Evolutionary conservation across 2,888 invertebrate genomes (phyloP).

Genomic region (Tetragonisca angustula): DNA sequence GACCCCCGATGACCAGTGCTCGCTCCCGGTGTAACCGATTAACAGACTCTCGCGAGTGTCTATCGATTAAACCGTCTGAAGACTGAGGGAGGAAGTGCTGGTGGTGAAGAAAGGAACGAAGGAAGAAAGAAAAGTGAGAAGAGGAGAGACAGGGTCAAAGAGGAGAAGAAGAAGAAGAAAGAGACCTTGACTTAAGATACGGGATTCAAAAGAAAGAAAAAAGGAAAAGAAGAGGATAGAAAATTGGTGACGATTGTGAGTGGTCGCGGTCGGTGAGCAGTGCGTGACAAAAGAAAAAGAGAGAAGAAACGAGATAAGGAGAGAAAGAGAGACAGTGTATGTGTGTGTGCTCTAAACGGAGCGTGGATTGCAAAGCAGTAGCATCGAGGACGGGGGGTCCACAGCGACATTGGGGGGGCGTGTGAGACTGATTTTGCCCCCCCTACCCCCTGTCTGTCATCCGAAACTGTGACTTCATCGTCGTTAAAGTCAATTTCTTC

Average conservation of each 20-base stretch:
- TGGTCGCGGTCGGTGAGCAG: conserved; percentile 25
- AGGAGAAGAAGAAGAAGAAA: not conserved
- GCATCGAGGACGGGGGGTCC: conserved; percentile 60
- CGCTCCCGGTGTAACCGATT: conserved; percentile 35
- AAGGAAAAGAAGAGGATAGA: conserved; percentile 10
- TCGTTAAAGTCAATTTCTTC: conserved; percentile 31
- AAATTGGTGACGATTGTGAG: conserved; percentile 44
- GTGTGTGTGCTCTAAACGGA: conserved; percentile 52
- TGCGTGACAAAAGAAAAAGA: conserved; percentile 26
- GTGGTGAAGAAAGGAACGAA: not conserved
- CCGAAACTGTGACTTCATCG: conserved; percentile 47
- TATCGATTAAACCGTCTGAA: conserved; percentile 27
- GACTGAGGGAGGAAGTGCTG: not conserved
- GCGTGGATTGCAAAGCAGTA: conserved; percentile 46
- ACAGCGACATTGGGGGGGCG: conserved; percentile 71
- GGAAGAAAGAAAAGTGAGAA: not conserved
- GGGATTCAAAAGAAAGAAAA: not conserved
- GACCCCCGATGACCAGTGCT: conserved; percentile 52
- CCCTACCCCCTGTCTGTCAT: conserved; percentile 57
- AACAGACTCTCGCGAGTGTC: conserved; percentile 49
- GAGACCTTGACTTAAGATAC: not conserved
- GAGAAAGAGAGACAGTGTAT: no score
- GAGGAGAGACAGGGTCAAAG: not conserved
- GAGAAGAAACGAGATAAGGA: no score
- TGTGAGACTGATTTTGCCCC: conserved; percentile 71